These are phyloP conservation scores for Antechinus flavipes DNA, from an alignment of 2,113 vertebrate genomes.

Conservation along the genomic window DNA sequence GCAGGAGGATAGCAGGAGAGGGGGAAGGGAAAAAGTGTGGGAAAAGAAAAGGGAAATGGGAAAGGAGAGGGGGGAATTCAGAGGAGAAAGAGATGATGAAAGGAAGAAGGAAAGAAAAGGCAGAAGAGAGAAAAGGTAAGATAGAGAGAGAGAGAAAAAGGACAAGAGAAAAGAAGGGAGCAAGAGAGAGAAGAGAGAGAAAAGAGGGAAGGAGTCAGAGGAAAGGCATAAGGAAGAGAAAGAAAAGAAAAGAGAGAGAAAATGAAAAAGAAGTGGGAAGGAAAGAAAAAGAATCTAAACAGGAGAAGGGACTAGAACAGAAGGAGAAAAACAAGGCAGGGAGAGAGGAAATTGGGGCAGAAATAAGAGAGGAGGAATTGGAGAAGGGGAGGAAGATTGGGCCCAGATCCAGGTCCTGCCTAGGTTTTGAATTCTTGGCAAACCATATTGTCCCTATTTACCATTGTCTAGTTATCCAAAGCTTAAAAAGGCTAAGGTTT, in stretches of 20 bases:
- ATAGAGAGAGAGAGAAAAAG: not conserved
- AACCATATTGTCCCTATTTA: not conserved
- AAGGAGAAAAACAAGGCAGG: not conserved
- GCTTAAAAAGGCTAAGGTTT: no score
- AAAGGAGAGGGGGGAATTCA: not conserved
- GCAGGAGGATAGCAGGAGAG: not conserved
- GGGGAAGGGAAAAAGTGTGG: not conserved
- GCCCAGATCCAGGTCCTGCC: not conserved
- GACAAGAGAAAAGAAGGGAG: not conserved
- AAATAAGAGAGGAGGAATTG: not conserved
- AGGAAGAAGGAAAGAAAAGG: not conserved
- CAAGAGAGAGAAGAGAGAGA: not conserved
- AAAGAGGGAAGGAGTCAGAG: not conserved
- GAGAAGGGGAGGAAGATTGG: not conserved
- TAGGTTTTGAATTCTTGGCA: not conserved
- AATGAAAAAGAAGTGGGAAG: not conserved
- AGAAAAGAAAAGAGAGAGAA: not conserved
- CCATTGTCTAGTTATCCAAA: not conserved
- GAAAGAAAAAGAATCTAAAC: not conserved
- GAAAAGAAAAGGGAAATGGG: not conserved
- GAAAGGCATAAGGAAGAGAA: not conserved
- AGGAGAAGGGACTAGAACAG: not conserved
- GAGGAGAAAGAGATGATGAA: slow-evolving; percentile 6
- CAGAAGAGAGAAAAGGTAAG: not conserved
- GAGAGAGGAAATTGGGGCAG: not conserved